phyloP scores from a whole-genome alignment of 2,797 vertebrate species.

The Chaetodon trifasciatus region DNA sequence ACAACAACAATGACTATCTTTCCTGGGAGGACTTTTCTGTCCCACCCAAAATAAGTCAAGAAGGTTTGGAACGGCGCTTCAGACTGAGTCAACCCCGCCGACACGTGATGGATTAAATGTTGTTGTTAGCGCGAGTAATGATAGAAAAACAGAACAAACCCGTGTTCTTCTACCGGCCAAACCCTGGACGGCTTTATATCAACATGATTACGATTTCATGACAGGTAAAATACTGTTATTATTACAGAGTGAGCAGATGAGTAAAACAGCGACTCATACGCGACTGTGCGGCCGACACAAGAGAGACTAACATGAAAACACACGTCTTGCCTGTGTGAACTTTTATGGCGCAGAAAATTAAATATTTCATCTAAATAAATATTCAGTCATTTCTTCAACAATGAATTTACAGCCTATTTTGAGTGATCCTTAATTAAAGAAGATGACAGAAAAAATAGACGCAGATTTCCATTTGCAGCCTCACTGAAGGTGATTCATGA shows the following conservation, averaged over 20 bases:
- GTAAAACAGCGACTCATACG: slow-evolving; percentile 22
- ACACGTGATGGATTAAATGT: slow-evolving; percentile 51
- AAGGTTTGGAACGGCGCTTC: slow-evolving; percentile 9
- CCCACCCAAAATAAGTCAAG: slow-evolving; percentile 43
- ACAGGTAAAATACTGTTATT: slow-evolving; percentile 53
- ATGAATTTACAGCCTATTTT: background rate
- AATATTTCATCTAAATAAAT: background rate
- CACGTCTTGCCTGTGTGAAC: background rate
- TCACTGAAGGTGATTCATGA: too few relatives aligned
- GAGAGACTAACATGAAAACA: background rate
- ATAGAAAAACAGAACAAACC: slow-evolving; percentile 51
- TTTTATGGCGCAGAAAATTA: background rate
- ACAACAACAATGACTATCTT: slow-evolving; percentile 25
- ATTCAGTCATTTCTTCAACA: background rate
- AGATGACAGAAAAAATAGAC: too few relatives aligned
- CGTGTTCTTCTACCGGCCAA: slow-evolving; percentile 19
- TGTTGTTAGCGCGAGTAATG: slow-evolving; percentile 51
- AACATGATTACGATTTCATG: slow-evolving; percentile 41
- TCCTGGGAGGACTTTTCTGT: slow-evolving; percentile 28
- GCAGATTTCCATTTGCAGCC: too few relatives aligned
- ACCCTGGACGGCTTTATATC: slow-evolving; percentile 41
- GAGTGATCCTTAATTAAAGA: too few relatives aligned
- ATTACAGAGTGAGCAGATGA: slow-evolving; percentile 33
- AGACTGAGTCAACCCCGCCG: slow-evolving; percentile 7
- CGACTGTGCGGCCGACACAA: background rate